Evolutionary conservation across 2,113 vertebrate species (phyloP).

Genomic region (Spermophilus dauricus): DNA sequence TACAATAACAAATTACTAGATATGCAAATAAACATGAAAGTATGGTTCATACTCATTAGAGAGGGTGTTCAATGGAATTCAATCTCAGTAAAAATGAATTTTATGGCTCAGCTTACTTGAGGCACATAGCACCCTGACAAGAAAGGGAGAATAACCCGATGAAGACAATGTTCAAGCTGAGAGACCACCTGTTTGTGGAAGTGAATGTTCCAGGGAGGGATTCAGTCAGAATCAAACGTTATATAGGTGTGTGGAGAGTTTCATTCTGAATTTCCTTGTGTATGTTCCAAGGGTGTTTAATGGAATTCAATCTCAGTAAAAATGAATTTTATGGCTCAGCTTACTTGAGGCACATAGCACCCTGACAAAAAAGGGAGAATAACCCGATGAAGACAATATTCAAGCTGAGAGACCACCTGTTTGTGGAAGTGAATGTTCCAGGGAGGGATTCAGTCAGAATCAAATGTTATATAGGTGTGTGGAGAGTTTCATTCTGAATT

Average conservation of each 20-base stretch:
- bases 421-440: neutral
- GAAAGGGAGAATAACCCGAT: neutral
- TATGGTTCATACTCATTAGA: neutral
- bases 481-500: neutral
- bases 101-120: neutral
- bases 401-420: neutral
- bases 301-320: neutral
- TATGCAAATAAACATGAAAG: neutral
- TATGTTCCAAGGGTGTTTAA: neutral
- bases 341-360: neutral
- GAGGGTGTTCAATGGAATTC: constrained; percentile 12
- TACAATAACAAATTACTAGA: neutral
- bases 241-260: neutral
- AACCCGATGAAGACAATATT: neutral
- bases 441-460: neutral
- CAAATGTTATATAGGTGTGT: neutral
- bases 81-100: constrained; percentile 8
- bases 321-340: neutral
- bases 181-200: neutral
- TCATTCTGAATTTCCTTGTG: neutral
- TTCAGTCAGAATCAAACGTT: neutral
- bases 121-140: neutral
- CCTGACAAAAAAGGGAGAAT: neutral
- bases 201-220: neutral
- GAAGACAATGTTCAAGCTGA: neutral